phyloP scores from a whole-genome alignment of 2,113 vertebrate genomes.

The Lamprotornis superbus region DNA sequence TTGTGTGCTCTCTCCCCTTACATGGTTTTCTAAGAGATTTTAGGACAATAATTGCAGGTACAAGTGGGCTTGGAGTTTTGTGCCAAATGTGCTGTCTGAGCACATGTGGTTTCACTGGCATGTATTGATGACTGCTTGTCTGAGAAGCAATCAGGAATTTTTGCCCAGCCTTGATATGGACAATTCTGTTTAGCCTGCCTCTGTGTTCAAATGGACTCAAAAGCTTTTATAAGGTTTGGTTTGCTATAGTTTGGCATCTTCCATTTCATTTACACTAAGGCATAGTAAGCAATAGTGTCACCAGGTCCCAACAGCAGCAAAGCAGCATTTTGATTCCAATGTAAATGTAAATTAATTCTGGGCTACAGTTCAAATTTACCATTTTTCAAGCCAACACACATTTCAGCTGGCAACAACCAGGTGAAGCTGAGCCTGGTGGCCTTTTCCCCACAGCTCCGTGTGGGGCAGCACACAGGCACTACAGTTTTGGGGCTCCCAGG shows the following conservation, averaged over 20 bases:
- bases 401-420: neutral
- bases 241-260: neutral
- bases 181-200: neutral
- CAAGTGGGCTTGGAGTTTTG: neutral
- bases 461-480: neutral
- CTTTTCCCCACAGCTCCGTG: rapidly evolving
- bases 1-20: neutral
- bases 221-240: neutral
- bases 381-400: neutral
- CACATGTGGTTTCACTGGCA: neutral
- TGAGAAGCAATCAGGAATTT: neutral
- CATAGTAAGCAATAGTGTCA: neutral
- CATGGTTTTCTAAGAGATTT: neutral
- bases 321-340: neutral
- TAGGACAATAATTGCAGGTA: neutral
- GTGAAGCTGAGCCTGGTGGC: neutral
- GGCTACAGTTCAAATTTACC: neutral
- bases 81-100: neutral
- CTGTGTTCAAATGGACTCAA: neutral
- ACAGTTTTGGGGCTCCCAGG: rapidly evolving
- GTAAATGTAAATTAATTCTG: neutral
- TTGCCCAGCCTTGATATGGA: neutral
- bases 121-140: neutral
- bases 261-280: neutral
- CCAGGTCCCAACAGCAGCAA: neutral